Percentiles rank a stretch among this genome's conserved stretches.
phyloP scores from a whole-genome alignment of 2,113 vertebrate species.

The Haemorhous mexicanus region DNA sequence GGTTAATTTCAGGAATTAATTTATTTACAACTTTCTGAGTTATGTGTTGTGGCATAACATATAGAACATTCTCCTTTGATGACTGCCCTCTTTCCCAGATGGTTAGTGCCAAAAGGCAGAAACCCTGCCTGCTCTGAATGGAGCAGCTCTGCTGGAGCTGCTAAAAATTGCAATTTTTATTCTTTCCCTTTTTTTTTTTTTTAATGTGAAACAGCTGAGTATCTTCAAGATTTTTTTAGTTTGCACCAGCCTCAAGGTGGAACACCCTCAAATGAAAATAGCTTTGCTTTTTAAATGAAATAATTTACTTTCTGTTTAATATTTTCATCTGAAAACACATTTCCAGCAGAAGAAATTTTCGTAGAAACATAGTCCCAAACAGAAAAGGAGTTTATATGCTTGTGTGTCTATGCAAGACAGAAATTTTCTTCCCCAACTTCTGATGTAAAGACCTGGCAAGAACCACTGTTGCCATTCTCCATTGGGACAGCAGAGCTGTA shows the following conservation, averaged over 20 bases:
- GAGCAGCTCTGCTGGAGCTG: neutral
- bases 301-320: neutral
- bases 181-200: neutral
- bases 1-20: neutral
- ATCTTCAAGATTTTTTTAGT: fast-evolving
- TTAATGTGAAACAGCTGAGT: neutral
- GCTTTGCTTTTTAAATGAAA: neutral
- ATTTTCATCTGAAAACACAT: neutral
- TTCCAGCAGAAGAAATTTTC: neutral
- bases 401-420: neutral
- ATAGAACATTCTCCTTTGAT: neutral
- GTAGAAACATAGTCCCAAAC: neutral
- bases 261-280: neutral
- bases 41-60: neutral
- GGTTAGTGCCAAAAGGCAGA: neutral
- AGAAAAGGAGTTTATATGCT: neutral
- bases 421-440: neutral
- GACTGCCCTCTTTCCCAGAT: neutral
- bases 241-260: neutral
- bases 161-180: neutral
- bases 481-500: neutral
- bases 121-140: neutral
- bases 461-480: neutral
- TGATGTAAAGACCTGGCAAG: neutral
- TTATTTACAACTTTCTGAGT: neutral